Evolutionary conservation across 1,140 invertebrate genomes (phyloP).

Genomic region (Leptinotarsa texana): DNA sequence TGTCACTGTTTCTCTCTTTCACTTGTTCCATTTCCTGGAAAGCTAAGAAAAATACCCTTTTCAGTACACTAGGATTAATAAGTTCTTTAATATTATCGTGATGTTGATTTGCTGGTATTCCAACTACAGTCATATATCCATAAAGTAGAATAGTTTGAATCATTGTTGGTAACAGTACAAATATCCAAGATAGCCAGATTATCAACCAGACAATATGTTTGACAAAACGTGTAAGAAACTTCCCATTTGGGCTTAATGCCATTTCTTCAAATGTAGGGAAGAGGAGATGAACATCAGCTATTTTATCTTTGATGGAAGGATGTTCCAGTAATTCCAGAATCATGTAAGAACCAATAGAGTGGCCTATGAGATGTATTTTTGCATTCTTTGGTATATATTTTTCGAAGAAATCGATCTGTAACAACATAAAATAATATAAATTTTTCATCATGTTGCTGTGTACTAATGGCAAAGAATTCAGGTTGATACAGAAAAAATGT

Average conservation of each 20-base stretch:
- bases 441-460: no score
- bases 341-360: conserved; percentile 85
- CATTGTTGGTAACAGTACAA: conserved; percentile 63
- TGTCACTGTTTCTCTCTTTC: conserved; percentile 62
- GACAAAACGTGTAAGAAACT: conserved; percentile 62
- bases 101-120: conserved; percentile 54
- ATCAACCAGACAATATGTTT: conserved; percentile 61
- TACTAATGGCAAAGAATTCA: no score
- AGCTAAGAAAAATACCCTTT: conserved; percentile 64
- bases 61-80: conserved; percentile 58
- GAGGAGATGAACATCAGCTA: conserved; percentile 68
- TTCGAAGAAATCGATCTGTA: conserved; percentile 69
- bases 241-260: conserved; percentile 71
- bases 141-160: conserved; percentile 59
- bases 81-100: conserved; percentile 59
- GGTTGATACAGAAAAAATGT: no score
- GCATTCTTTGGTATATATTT: conserved; percentile 70
- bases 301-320: conserved; percentile 55
- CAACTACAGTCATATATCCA: conserved; percentile 58
- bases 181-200: conserved; percentile 62
- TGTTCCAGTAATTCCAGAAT: conserved; percentile 73
- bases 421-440: conserved; percentile 33
- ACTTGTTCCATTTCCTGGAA: conserved; percentile 68
- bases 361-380: conserved; percentile 75
- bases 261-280: conserved; percentile 85